A percentile compares a stretch with the other conserved stretches of the same genome.
Evolutionary conservation across 1,140 invertebrate genomes (phyloP).

Genomic region (Rhagoletis pomonella): DNA sequence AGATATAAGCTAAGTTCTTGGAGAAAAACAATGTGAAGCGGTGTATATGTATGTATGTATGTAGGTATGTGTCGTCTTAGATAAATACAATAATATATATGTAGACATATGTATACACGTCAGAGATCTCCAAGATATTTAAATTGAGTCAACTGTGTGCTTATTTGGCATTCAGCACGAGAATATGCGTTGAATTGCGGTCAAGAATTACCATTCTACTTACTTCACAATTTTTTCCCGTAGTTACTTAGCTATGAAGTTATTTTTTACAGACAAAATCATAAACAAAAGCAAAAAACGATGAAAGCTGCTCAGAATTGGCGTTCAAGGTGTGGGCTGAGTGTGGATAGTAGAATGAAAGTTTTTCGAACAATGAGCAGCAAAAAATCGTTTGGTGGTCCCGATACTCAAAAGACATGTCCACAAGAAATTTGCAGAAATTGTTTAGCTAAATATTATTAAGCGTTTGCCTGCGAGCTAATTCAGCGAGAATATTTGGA

Average conservation of each 20-base stretch:
- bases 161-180: constrained; percentile 11
- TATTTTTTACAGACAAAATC: neutral
- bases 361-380: neutral
- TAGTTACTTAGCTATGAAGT: too few species aligned
- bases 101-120: too few species aligned
- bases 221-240: neutral
- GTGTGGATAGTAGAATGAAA: neutral
- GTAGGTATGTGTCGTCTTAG: too few species aligned
- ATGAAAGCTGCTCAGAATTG: neutral
- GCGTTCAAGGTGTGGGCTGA: neutral
- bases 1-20: too few species aligned
- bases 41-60: too few species aligned
- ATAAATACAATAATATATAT: too few species aligned
- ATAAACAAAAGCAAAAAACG: neutral
- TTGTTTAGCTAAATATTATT: neutral
- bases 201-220: neutral
- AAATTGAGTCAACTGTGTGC: neutral
- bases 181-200: neutral
- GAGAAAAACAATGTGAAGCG: too few species aligned
- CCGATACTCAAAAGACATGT: too few species aligned
- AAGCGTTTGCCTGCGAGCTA: neutral
- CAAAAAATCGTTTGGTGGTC: too few species aligned
- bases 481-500: neutral
- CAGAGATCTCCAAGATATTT: too few species aligned
- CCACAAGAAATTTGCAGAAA: neutral